A percentile compares a stretch with the other conserved stretches of the same genome.
phyloP scores from a whole-genome alignment of 2,888 invertebrate species.

The Mesoligia furuncula region DNA sequence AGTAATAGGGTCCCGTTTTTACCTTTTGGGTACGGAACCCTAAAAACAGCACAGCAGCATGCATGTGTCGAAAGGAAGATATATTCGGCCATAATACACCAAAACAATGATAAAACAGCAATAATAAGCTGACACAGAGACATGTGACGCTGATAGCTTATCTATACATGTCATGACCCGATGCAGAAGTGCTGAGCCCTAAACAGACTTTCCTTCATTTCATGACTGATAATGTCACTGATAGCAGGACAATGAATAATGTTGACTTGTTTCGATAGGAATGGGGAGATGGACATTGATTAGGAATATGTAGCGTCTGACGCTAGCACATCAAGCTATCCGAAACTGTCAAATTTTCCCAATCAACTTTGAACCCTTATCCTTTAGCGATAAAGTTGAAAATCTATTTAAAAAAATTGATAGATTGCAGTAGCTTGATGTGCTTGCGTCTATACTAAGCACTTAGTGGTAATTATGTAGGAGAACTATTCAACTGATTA shows the following conservation, averaged over 20 bases:
- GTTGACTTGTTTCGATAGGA: slow-evolving; percentile 8
- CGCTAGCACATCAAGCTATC: no score
- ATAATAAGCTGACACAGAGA: slow-evolving; percentile 47
- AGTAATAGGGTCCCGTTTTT: no score
- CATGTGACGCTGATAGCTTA: slow-evolving; percentile 59
- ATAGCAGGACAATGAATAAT: slow-evolving; percentile 38
- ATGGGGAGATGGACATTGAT: slow-evolving; percentile 17
- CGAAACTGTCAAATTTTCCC: no score
- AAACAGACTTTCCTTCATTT: slow-evolving; percentile 64
- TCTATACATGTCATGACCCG: slow-evolving; percentile 51
- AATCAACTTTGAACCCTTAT: no score
- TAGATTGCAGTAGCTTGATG: no score
- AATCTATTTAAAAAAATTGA: no score
- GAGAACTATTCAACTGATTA: not conserved
- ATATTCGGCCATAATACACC: slow-evolving; percentile 1
- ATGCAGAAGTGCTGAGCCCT: slow-evolving; percentile 47
- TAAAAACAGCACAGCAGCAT: not conserved
- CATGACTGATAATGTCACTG: slow-evolving; percentile 43
- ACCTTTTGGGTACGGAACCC: no score
- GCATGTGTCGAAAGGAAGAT: not conserved
- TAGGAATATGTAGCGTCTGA: not conserved
- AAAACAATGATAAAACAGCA: slow-evolving; percentile 39
- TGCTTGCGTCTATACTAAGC: not conserved
- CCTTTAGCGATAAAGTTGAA: no score
- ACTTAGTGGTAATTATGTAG: not conserved